Percentiles rank a stretch among this genome's conserved stretches.
phyloP scores from a whole-genome alignment of 2,888 invertebrate species.

The Oscheius onirici region DNA sequence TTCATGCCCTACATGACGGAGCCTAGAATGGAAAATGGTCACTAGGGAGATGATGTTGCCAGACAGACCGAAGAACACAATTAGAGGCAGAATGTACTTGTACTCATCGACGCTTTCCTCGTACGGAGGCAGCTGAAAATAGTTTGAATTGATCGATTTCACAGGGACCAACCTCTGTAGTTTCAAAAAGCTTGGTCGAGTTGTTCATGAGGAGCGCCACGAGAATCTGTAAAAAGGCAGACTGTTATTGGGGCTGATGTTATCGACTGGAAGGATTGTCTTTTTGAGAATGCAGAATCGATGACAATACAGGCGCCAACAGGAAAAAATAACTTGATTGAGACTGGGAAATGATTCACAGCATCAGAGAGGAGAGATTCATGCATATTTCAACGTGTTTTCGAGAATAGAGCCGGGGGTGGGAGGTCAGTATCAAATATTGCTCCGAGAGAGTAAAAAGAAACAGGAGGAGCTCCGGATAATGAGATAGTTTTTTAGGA shows the following conservation, averaged over 20 bases:
- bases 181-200: neutral
- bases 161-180: neutral
- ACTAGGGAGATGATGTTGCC: conserved; percentile 67
- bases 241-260: conserved; percentile 19
- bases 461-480: too few relatives aligned
- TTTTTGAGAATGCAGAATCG: too few relatives aligned
- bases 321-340: too few relatives aligned
- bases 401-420: too few relatives aligned
- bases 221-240: neutral
- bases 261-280: conserved; percentile 4
- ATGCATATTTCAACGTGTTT: too few relatives aligned
- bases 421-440: too few relatives aligned
- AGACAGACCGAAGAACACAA: conserved; percentile 62
- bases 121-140: neutral
- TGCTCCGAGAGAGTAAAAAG: too few relatives aligned
- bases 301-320: too few relatives aligned
- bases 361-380: too few relatives aligned
- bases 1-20: conserved; percentile 57
- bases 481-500: too few relatives aligned
- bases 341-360: too few relatives aligned
- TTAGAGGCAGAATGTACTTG: conserved; percentile 61
- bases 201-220: neutral
- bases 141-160: too few relatives aligned
- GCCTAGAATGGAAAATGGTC: conserved; percentile 68
- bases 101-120: conserved; percentile 52